phyloP scores from a whole-genome alignment of 2,797 vertebrate genomes.

The Tauraco hartlaubi region DNA sequence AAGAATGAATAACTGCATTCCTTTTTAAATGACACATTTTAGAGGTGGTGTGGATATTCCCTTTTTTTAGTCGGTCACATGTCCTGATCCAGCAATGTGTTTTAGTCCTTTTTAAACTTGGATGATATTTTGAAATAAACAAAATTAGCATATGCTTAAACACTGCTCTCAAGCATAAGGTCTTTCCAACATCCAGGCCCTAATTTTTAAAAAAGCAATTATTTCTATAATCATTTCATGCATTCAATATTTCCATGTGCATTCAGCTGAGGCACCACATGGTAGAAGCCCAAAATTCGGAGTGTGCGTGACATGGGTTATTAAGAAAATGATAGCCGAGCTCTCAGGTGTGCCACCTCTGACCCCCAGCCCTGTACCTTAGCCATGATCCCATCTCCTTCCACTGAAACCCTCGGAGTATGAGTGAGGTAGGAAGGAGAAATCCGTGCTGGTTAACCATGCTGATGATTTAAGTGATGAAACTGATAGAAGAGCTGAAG shows the following conservation, averaged over 20 bases:
- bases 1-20: slow-evolving; percentile 22
- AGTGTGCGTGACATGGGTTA: fast-evolving
- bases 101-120: slow-evolving; percentile 21
- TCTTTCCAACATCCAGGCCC: background rate
- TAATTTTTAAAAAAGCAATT: background rate
- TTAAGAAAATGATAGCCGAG: background rate
- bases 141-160: background rate
- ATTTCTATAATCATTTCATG: background rate
- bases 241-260: background rate
- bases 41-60: background rate
- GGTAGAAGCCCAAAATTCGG: background rate
- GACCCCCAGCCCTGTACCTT: background rate
- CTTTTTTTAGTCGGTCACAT: slow-evolving; percentile 14
- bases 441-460: background rate
- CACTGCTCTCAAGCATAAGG: background rate
- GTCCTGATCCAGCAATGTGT: background rate
- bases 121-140: slow-evolving; percentile 10
- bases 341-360: background rate
- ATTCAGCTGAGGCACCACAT: background rate
- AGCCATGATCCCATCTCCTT: background rate
- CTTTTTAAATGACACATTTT: slow-evolving; percentile 40
- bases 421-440: background rate
- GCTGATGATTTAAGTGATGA: background rate
- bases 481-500: background rate
- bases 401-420: background rate